These are phyloP conservation scores for Cotesia vestalis DNA, from an alignment of 1,140 invertebrate genomes.

Conservation along the genomic window DNA sequence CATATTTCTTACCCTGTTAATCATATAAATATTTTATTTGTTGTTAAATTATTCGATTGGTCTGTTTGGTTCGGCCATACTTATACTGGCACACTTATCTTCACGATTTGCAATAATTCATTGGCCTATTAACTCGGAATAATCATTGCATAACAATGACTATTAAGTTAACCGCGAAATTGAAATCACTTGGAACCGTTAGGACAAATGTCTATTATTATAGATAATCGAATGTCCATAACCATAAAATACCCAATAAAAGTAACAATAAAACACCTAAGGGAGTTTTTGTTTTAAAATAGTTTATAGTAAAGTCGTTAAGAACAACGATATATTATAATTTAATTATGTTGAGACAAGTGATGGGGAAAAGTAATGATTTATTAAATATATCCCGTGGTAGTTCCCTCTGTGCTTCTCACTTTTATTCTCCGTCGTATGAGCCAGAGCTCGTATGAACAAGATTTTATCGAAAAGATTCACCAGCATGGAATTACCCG, in stretches of 20 bases:
- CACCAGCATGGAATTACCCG: slow-evolving; percentile 19
- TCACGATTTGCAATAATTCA: not conserved
- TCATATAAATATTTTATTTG: too few species aligned
- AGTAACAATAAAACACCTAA: too few species aligned
- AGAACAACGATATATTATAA: not conserved
- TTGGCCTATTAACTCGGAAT: not conserved
- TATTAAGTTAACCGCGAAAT: slow-evolving; percentile 32
- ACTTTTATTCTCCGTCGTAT: not conserved
- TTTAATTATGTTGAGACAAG: slow-evolving; percentile 14
- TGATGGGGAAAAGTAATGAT: slow-evolving; percentile 1
- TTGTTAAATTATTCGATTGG: too few species aligned
- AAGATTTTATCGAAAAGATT: slow-evolving; percentile 23
- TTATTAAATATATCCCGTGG: slow-evolving; percentile 25
- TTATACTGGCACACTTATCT: too few species aligned
- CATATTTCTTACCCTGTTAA: too few species aligned
- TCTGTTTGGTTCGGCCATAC: too few species aligned
- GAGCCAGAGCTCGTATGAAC: slow-evolving; percentile 2
- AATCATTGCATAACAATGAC: slow-evolving; percentile 14
- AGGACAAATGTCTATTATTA: slow-evolving; percentile 13
- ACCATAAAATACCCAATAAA: too few species aligned
- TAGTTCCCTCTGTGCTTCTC: not conserved
- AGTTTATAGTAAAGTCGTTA: too few species aligned
- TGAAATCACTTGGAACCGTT: slow-evolving; percentile 31
- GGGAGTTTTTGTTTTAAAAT: too few species aligned
- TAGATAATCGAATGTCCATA: slow-evolving; percentile 8